Conservation (phyloP, 2,797 vertebrate genomes). For the Chiloscyllium punctatum region DNA sequence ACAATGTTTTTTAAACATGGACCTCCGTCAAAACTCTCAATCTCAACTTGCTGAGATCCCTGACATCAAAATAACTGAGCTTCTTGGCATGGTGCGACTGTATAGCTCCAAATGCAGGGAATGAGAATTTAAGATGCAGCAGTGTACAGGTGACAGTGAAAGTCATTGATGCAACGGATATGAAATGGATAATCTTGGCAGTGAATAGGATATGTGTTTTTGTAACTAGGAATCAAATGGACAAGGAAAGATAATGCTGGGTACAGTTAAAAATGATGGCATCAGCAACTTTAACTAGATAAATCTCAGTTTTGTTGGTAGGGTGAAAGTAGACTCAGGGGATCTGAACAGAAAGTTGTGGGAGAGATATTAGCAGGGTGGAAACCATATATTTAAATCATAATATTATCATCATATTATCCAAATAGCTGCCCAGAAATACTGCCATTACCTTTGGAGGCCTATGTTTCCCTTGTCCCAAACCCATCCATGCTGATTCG, state of each 20-base stretch:
- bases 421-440: too few species aligned
- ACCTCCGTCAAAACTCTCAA: too few species aligned
- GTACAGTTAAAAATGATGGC: not conserved
- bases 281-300: not conserved
- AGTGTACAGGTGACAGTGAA: not conserved
- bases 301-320: not conserved
- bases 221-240: not conserved
- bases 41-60: too few species aligned
- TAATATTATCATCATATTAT: too few species aligned
- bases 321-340: not conserved
- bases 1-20: too few species aligned
- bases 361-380: not conserved
- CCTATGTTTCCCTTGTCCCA: too few species aligned
- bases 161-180: not conserved
- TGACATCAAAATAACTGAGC: too few species aligned
- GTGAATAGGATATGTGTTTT: not conserved
- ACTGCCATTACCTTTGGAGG: too few species aligned
- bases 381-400: not conserved
- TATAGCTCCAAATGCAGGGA: not conserved
- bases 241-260: not conserved
- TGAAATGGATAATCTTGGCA: not conserved
- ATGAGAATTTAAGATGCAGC: not conserved
- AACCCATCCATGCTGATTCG: too few species aligned
- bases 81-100: too few species aligned
- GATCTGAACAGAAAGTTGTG: not conserved